These are phyloP conservation scores for Drosophila pseudoobscura DNA, from an alignment of 1,140 invertebrate genomes.

Conservation along the genomic window DNA sequence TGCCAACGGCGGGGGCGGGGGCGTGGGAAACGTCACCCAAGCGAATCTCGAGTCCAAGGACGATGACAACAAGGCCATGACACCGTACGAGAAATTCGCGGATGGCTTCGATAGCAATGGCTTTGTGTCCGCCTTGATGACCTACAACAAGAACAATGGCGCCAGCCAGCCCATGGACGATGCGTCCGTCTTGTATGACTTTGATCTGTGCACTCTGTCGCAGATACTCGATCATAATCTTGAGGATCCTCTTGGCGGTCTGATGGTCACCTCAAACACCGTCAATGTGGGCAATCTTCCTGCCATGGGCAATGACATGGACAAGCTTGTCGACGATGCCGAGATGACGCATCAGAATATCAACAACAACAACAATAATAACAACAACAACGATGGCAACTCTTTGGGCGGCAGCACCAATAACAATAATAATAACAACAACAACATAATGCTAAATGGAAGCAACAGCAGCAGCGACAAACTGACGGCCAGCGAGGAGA, in stretches of 20 bases:
- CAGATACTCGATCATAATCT: constrained; percentile 70
- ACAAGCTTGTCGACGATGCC: constrained; percentile 65
- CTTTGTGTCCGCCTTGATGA: constrained; percentile 73
- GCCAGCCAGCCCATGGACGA: constrained; percentile 56
- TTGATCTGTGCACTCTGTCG: constrained; percentile 66
- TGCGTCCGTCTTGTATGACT: constrained; percentile 64
- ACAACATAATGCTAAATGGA: constrained; percentile 59
- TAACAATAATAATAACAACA: constrained; percentile 58
- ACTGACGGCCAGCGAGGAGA: constrained; percentile 58
- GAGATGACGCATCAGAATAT: constrained; percentile 60
- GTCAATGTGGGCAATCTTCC: constrained; percentile 64
- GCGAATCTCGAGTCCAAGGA: constrained; percentile 69
- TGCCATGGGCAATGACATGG: constrained; percentile 60
- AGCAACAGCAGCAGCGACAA: constrained; percentile 53
- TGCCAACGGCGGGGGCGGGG: constrained; percentile 38
- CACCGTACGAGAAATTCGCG: constrained; percentile 73
- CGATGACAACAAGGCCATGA: constrained; percentile 74
- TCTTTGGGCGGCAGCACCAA: constrained; percentile 41
- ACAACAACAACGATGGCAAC: constrained; percentile 50
- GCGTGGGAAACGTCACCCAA: constrained; percentile 35
- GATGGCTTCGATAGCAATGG: constrained; percentile 80
- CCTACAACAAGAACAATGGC: constrained; percentile 67
- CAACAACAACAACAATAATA: constrained; percentile 66
- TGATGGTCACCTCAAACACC: constrained; percentile 69
- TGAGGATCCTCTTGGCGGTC: constrained; percentile 54